These are phyloP conservation scores for Semnornis frantzii DNA, from an alignment of 2,113 vertebrate species.

Conservation along the genomic window DNA sequence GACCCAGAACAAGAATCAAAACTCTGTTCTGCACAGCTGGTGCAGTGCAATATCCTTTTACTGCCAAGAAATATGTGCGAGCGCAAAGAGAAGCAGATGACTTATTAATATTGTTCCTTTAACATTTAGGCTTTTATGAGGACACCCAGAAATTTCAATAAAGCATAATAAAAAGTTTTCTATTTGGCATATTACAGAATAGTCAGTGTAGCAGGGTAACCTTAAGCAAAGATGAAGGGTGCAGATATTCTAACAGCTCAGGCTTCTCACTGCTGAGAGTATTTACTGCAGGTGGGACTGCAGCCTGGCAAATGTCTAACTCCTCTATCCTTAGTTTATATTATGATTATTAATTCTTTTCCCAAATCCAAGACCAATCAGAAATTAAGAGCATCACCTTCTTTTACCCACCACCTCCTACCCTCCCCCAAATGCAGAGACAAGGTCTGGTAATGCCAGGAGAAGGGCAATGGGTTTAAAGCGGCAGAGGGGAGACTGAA, in stretches of 20 bases:
- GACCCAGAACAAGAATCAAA: slow-evolving; percentile 64
- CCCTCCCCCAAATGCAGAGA: neutral
- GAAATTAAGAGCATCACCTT: neutral
- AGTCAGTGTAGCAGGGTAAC: neutral
- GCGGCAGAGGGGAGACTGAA: no score
- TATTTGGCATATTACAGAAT: slow-evolving; percentile 33
- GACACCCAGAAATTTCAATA: slow-evolving; percentile 64
- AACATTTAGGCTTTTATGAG: slow-evolving; percentile 69
- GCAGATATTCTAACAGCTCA: neutral
- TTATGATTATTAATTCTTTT: neutral
- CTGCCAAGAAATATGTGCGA: slow-evolving; percentile 65
- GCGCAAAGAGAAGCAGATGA: slow-evolving; percentile 39
- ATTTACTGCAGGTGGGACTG: neutral
- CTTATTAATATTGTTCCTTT: slow-evolving; percentile 75
- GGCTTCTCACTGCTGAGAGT: neutral
- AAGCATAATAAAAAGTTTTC: slow-evolving; percentile 57
- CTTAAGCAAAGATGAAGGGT: slow-evolving; percentile 18
- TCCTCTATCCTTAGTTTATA: neutral
- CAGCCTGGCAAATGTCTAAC: neutral
- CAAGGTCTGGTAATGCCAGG: no score
- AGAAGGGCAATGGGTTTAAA: no score
- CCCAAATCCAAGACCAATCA: neutral
- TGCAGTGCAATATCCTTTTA: slow-evolving; percentile 55
- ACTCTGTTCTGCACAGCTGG: slow-evolving; percentile 66
- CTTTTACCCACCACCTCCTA: neutral